Evolutionary conservation across 2,888 invertebrate species (phyloP), one percentile per base, ranked within the genome.

Genomic region (Drosophila histrio): DNA sequence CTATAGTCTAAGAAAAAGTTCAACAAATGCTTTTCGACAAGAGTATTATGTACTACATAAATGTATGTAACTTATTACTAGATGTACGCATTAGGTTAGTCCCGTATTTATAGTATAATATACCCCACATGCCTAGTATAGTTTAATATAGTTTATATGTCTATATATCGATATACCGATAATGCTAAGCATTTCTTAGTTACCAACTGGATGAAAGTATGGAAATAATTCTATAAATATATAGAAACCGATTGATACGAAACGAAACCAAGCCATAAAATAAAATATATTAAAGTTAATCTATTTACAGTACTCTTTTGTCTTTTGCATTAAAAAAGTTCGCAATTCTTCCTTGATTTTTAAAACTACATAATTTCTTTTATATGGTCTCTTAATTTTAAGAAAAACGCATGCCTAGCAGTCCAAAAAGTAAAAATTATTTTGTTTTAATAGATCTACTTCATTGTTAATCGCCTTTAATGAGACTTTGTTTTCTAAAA

Each of bases 221-320:
- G n/a, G 2, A 46, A 39, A 17, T 39, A 61, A 32, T 28, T 77
- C 32, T 76, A 54, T 50, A 61, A 32, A 34, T 7, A 30, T 21
- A 58, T 30, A 59, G 22, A 49, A 46, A 57, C 5, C 26, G 57
- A 61, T 77, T 59, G 39, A 72, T 38, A 43, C 64, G 53, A 64
- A 54, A 71, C 46, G 61, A 87, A 81, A 71, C 68, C 62, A 81
- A 85, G 81, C 87, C 81, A 87, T 81, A 80, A 77, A 63, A 87
- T 81, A 80, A 77, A 63, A 26, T 21, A 84, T 50, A 87, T 68
- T 71, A 61, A 84, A 85, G 68, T 71, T 81, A 50, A 69, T 77
- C 49, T 70, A 84, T 73, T 79, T 69, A 63, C 70, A 64, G 21
- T 54, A 50, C 59, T 11, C n/a, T 19, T 17, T 1, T 5, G 11